Base-by-base conservation (phyloP, 2,113 vertebrate species). In the Apodemus sylvaticus region DNA sequence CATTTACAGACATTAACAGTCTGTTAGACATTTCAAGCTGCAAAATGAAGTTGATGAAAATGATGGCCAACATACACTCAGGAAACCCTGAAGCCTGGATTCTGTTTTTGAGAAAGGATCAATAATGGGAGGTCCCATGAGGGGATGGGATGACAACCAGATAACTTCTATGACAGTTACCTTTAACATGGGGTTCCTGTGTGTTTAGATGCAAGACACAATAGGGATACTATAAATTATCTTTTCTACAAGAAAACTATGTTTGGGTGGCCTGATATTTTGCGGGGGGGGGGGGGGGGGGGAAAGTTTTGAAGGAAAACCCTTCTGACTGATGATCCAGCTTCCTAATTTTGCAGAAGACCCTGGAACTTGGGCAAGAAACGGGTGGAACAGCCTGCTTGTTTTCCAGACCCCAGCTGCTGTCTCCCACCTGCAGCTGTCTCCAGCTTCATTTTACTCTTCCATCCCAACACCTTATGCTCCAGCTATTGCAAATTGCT, bases 361-460 rank as follows among this genome's bases (percentile, higher is more conserved):
- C n/a, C 64, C 60, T 87, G 29, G 13, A 94, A 91, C 83, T 94
- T 22, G 34, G 26, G 34, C 34, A 85, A 78, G 66, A 86, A 95
- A 24, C 86, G 36, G 0, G 86, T 1, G 20, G 24, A 22, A 17
- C 2, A 14, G 10, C 62, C 22, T 12, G 6, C 34, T 95, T 86
- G 66, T 22, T 31, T 60, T 87, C 88, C 31, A 39, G 48, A 8
- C 70, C n/a, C 45, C 73, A 94, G 31, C 39, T 85, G 12, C 29
- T 51, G 1, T 24, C 70, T 45, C 66, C 36, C 1, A 39, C 45
- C 34, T 64, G 19, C 26, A 76, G 31, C 2, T 53, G 42, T 45
- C 34, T 92, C 62, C 20, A 53, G 55, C 29, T 70, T 66, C 53
- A 36, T 89, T 86, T 62, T 62, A 13, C 7, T 76, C 73, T 95